Evolutionary conservation across 2,888 invertebrate genomes (phyloP), one percentile per base, ranked within the genome.

Genomic region (Autographa gamma): DNA sequence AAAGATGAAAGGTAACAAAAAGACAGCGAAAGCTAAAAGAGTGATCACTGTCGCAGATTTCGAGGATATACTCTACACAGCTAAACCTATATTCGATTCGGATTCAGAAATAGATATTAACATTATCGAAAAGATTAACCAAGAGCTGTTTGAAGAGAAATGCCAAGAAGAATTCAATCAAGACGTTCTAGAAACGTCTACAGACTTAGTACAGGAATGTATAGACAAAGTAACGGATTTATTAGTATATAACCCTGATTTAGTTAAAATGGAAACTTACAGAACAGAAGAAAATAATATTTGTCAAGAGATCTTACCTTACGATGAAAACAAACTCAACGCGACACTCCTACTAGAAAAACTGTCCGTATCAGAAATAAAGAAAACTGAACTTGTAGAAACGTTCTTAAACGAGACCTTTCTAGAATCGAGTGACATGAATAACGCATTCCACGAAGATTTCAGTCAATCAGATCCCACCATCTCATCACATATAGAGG

Each of bases 21-120:
- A 75, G 59, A 74, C 52, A 76, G 77, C 52, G 34, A 88, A 93
- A 76, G 77, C 52, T 38, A 88, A 93, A 75, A 89, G 76, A 67
- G 94, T 95, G 0, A 74, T 95, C 0, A 95, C 95, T 13, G 88
- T 95, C 1, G 94, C 89, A 1, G 95, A 95, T 74, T 77, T 71
- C 31, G 95, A 94, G 85, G 95, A 95, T 81, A 93, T 95, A 69
- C 69, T 95, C 25, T 92, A 82, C 61, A 95, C 95, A 0, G 89
- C 95, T 14, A 66, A 82, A 9, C 74, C 84, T 56, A 67, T 90
- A 19, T 93, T 63, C 25, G 63, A 74, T 31, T 56, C 9, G 7
- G 63, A 79, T 56, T n/a, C 18, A 9, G 18, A 32, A 38, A 56
- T 31, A 31, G 62, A 14, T 6, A n/a, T 48, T n/a, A 48, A 56